Percentiles rank a stretch among this genome's conserved stretches.
These are phyloP conservation scores for Sula dactylatra DNA, from an alignment of 2,113 vertebrate genomes.

Conservation along the genomic window DNA sequence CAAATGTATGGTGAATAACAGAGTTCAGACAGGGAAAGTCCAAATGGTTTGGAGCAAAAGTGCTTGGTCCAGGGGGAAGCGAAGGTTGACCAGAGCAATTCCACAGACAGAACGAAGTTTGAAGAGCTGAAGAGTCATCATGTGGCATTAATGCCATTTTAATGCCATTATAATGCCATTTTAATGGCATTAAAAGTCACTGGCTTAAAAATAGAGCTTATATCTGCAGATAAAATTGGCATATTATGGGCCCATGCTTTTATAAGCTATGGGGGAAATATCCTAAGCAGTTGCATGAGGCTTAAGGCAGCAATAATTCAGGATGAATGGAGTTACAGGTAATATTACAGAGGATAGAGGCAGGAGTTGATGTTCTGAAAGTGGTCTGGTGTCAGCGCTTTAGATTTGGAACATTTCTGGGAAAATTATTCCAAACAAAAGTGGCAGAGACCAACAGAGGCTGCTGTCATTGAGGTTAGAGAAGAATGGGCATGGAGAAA, in stretches of 20 bases:
- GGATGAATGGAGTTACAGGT: neutral
- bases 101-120: neutral
- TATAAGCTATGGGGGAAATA: neutral
- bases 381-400: neutral
- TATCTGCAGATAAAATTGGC: neutral
- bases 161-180: neutral
- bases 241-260: neutral
- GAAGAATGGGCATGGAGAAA: neutral
- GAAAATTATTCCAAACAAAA: neutral
- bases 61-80: accelerated
- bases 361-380: neutral
- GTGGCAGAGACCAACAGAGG: neutral
- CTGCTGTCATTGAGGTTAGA: neutral
- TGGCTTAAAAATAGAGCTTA: neutral
- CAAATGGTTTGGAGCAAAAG: neutral
- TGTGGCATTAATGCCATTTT: neutral
- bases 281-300: neutral
- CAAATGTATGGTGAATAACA: neutral
- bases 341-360: neutral
- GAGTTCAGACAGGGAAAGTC: neutral
- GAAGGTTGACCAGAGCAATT: neutral
- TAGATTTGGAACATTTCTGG: neutral
- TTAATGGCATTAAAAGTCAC: neutral
- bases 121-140: neutral
- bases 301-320: neutral